These are phyloP conservation scores for Chrysina gloriosa DNA, from an alignment of 2,888 invertebrate species.

Conservation along the genomic window DNA sequence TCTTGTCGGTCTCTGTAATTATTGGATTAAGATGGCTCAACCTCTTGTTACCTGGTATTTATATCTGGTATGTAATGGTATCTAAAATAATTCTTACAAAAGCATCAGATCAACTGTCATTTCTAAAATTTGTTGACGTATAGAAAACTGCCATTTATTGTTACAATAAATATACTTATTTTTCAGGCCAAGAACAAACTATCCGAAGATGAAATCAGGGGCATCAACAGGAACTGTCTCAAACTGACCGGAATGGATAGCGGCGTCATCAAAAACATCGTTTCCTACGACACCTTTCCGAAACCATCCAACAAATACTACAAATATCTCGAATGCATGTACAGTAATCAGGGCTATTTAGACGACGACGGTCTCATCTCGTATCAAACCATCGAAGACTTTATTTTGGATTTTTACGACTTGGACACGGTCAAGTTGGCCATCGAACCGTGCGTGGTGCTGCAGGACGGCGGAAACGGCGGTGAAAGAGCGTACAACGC, in stretches of 20 bases:
- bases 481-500: conserved; percentile 38
- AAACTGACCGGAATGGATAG: conserved; percentile 23
- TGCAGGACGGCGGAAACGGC: conserved; percentile 25
- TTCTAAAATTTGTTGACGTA: too few species aligned
- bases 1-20: too few species aligned
- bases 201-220: conserved; percentile 29
- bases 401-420: conserved; percentile 38
- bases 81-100: too few species aligned
- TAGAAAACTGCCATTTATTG: too few species aligned
- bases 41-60: too few species aligned
- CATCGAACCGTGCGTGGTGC: conserved; percentile 31
- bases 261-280: conserved; percentile 18
- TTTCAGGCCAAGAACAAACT: conserved; percentile 34
- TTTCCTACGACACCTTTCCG: conserved; percentile 24
- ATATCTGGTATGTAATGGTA: too few species aligned
- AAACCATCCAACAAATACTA: conserved; percentile 31
- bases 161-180: neutral
- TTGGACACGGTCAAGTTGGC: conserved; percentile 24
- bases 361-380: conserved; percentile 36
- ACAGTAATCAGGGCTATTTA: conserved; percentile 35
- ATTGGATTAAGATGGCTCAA: too few species aligned
- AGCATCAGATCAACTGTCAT: too few species aligned
- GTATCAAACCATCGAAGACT: conserved; percentile 38
- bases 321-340: conserved; percentile 37
- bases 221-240: conserved; percentile 28